Base-by-base conservation (phyloP, 2,113 vertebrate genomes). In the Ascaphus truei region DNA sequence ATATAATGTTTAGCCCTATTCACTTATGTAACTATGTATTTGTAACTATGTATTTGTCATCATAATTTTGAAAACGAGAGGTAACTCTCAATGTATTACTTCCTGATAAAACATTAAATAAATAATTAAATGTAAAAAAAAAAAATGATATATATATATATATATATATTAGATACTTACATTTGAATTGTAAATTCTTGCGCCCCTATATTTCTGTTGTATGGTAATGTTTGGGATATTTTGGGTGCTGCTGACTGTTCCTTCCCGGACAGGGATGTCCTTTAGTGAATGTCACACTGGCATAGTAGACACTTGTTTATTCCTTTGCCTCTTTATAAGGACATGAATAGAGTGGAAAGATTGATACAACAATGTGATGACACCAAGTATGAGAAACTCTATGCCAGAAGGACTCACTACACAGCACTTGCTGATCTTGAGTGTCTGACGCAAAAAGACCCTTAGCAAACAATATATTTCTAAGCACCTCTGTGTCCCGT, bases 371-470 rank as follows among this genome's bases (percentile, higher is more conserved):
- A 68, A 68, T 25, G 18, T 9, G 15, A 58, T 47, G 11, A 30
- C 39, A 58, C 65, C 53, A 58, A 68, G 41, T 26, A 37, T 25
- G 23, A 57, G n/a, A 10, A 45, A 43, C 30, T 58, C 65, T 34
- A 34, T 68, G 20, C 20, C 12, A 58, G 20, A 33, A 57, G 29
- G 53, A 27, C 52, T 47, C 18, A n/a, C n/a, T n/a, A n/a, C n/a
- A n/a, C n/a, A 55, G n/a, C 33, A 31, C 50, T 30, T 65, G 16
- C 16, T 15, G 11, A 39, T n/a, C 7, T 67, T 22, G 26, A 68
- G 65, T 34, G 53, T 48, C 37, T 68, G 65, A 68, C 65, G 53
- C 41, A 68, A 48, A 48, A 58, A 29, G 7, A 18, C n/a, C 65
- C 39, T 68, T 48, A 45, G 43, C 20, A 22, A 47, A 68, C 65